These are phyloP conservation scores for Buteo buteo DNA, from an alignment of 2,113 vertebrate genomes.

Conservation along the genomic window DNA sequence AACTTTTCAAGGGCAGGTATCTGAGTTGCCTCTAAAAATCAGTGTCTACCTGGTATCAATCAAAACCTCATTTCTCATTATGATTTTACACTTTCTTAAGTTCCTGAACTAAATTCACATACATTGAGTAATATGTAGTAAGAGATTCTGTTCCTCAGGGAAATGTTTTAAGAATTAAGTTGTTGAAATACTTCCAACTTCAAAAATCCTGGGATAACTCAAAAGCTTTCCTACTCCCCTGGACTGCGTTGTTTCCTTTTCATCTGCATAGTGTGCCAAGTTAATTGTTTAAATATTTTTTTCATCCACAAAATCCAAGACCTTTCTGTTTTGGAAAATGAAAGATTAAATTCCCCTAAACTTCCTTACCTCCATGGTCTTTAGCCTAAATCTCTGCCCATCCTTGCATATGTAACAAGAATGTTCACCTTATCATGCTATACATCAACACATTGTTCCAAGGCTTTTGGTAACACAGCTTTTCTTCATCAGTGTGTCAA, in stretches of 20 bases:
- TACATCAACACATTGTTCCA: background rate
- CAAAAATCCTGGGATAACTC: background rate
- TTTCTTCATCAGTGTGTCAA: background rate
- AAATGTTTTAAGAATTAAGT: background rate
- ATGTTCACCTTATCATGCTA: background rate
- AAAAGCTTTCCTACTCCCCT: background rate
- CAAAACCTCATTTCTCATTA: background rate
- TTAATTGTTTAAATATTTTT: background rate
- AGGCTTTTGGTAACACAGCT: background rate
- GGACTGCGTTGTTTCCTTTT: background rate
- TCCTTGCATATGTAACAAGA: background rate
- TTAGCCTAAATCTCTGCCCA: background rate
- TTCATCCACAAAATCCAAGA: background rate
- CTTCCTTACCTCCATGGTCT: background rate
- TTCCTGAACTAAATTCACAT: background rate
- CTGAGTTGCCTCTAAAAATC: background rate
- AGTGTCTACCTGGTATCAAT: background rate
- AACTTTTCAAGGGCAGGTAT: background rate
- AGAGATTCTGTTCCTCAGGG: background rate
- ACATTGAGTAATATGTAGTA: rapidly evolving
- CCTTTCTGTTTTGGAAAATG: background rate
- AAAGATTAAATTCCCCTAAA: background rate
- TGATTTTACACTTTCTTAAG: background rate
- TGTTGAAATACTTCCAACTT: background rate
- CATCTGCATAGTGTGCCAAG: background rate